Evolutionary conservation across 1,140 invertebrate species (phyloP).

Genomic region (Bombus sibiricus): DNA sequence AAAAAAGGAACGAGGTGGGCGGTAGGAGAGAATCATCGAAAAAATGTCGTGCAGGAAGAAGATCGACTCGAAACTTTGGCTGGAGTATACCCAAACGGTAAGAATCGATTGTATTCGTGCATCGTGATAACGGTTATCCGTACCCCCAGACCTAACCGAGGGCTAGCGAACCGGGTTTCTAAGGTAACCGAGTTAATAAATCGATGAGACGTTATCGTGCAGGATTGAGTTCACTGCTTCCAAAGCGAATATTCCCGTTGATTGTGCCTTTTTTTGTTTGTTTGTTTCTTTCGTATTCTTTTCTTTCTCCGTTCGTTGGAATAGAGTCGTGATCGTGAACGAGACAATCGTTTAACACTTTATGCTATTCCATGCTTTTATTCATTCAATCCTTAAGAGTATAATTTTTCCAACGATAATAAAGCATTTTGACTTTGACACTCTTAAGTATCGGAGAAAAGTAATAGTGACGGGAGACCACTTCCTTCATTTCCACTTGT

Average conservation of each 20-base stretch:
- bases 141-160: neutral
- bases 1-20: neutral
- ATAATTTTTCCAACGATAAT: neutral
- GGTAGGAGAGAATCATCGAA: slow-evolving; percentile 16
- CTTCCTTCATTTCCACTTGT: too few relatives aligned
- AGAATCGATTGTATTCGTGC: slow-evolving; percentile 59
- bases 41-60: slow-evolving; percentile 74
- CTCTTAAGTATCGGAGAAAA: too few relatives aligned
- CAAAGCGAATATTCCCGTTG: slow-evolving; percentile 16
- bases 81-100: slow-evolving; percentile 68
- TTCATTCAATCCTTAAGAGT: neutral
- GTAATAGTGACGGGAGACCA: too few relatives aligned
- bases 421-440: too few relatives aligned
- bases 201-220: slow-evolving; percentile 55
- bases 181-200: slow-evolving; percentile 67
- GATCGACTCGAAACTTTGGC: slow-evolving; percentile 73
- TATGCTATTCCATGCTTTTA: neutral
- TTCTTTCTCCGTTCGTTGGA: neutral
- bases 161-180: slow-evolving; percentile 45
- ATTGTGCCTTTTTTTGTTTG: neutral
- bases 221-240: slow-evolving; percentile 42
- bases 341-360: slow-evolving; percentile 17
- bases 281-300: neutral
- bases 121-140: slow-evolving; percentile 58
- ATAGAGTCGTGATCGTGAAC: slow-evolving; percentile 20